Conservation (phyloP, 2,113 vertebrate species). For the Cepphus grylle region DNA sequence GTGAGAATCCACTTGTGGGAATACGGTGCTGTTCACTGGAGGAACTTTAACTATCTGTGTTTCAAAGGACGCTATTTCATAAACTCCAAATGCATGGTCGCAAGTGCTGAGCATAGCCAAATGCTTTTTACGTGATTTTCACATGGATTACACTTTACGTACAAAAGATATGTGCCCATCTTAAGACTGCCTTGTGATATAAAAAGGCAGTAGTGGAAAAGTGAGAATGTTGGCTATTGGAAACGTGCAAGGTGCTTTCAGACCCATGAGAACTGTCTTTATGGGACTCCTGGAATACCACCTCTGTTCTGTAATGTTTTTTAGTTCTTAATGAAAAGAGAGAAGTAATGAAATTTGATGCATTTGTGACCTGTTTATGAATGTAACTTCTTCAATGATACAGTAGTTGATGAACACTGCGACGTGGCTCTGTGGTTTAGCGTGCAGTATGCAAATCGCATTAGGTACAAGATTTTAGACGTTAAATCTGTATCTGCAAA, state of each 20-base stretch:
- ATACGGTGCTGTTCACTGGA: not conserved
- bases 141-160: not conserved
- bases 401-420: not conserved
- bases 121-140: not conserved
- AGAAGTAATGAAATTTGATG: not conserved
- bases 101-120: not conserved
- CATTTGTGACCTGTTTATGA: not conserved
- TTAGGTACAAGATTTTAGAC: accelerated
- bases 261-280: not conserved
- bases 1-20: not conserved
- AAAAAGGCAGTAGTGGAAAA: not conserved
- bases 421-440: not conserved
- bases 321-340: not conserved
- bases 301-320: not conserved
- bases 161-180: not conserved
- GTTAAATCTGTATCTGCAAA: not conserved
- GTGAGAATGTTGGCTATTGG: not conserved
- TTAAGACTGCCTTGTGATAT: not conserved
- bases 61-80: not conserved
- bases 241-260: not conserved
- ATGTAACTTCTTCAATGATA: not conserved
- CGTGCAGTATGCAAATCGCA: not conserved
- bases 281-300: not conserved
- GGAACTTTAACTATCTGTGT: not conserved
- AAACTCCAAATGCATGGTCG: not conserved